Evolutionary conservation across 2,888 invertebrate genomes (phyloP), one percentile per base, ranked within the genome.

Genomic region (Pseudolycoriella hygida): DNA sequence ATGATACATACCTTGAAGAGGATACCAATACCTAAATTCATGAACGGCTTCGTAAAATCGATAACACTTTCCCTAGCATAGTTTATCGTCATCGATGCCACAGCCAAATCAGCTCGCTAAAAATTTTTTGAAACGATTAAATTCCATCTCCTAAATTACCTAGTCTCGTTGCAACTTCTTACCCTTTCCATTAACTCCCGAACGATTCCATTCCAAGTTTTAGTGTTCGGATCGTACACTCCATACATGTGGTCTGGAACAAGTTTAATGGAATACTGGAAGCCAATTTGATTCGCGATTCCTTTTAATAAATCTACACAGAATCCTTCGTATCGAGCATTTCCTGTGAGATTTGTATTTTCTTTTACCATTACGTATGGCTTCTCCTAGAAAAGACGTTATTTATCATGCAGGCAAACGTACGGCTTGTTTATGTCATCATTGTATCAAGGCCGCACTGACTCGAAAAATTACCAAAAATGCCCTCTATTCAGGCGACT

Each of bases 31-130:
- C 96, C 96, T 12, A 96, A 73, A 62, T 94, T 94, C 87, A 97
- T 92, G 67, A 94, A 97, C 0, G 96, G 97, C 58, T 94, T 94
- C 0, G 96, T 96, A 65, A 97, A 97, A 65, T 96, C 96, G 47
- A 97, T 92, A 83, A 64, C 64, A 52, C 63, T 64, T 61, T 94
- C 94, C 15, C 97, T 68, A 0, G 93, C 90, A 63, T 93, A 96
- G 66, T 90, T 96, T 54, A 97, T 97, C 2, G 96, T 97, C 82
- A 97, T 88, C 0, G 96, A 92, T 0, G 92, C 94, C 1, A 96
- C 90, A 0, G 94, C 96, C 52, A 97, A 71, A 61, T 97, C 96
- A 0, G 93, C 94, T 66, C 85, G 81, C 92, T 89, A 69, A 2
- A 39, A 5, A 39, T 1, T 67, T 67, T 49, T 56, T 52, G 48